Evolutionary conservation across 2,888 invertebrate species (phyloP), one percentile per base, ranked within the genome.

Genomic region (Danaus chrysippus): DNA sequence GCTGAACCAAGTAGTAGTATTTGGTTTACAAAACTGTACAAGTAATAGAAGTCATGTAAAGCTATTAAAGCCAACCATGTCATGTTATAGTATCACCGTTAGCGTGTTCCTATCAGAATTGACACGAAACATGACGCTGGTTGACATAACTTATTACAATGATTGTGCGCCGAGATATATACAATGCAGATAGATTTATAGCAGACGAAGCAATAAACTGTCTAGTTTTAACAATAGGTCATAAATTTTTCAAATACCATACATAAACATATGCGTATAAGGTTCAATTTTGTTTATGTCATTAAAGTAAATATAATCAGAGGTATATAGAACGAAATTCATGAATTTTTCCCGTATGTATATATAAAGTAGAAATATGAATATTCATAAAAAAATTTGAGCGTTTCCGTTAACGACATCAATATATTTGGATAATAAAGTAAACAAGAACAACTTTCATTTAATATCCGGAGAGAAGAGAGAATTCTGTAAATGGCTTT

Each of bases 401-500:
- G n/a, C 10, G 46, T n/a, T 46, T 17, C 10, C 34, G 12, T 55
- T n/a, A 53, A 62, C 10, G 34, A 49, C 42, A 55, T 42, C 13
- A 10, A 55, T 52, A 23, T 55, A 60, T 42, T 49, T 59, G 54
- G 56, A 60, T 49, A 58, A 54, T 61, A 63, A 56, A 70, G 67
- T 62, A 62, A 64, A 64, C 63, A 58, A 46, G 42, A 63, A 59
- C 64, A 58, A 70, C 71, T 72, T 71, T 72, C 70, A 68, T 68
- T 71, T 71, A 62, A 68, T 69, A 67, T 65, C 63, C 68, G 65
- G 63, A 68, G 63, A 66, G 64, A 66, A 65, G 11, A 49, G 49
- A 68, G 65, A 63, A 62, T 66, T 71, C 67, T 63, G 67, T 71
- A 68, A 71, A 66, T 68, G 62, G 64, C 65, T 70, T 70, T 68